Conservation (phyloP, 2,888 invertebrate genomes). For the Cryptocheilus praepositus region DNA sequence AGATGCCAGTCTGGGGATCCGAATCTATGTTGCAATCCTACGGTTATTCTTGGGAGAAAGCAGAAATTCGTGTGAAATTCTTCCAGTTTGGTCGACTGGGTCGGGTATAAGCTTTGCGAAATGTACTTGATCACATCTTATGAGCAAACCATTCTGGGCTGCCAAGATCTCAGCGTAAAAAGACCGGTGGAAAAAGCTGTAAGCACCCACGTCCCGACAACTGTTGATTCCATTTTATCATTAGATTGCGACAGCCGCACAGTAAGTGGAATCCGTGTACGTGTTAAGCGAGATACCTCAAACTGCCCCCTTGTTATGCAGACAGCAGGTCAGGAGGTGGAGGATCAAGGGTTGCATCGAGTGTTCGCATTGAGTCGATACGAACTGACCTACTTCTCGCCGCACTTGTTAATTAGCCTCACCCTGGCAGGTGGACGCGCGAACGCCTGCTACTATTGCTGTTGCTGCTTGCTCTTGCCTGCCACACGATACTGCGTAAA, state of each 20-base stretch:
- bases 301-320: slow-evolving; percentile 4
- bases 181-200: neutral
- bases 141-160: too few relatives aligned
- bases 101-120: too few relatives aligned
- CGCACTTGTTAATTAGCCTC: slow-evolving; percentile 48
- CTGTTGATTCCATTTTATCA: slow-evolving; percentile 20
- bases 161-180: too few relatives aligned
- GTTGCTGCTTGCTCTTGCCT: too few relatives aligned
- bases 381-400: slow-evolving; percentile 40
- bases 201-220: slow-evolving; percentile 17
- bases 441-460: slow-evolving; percentile 14
- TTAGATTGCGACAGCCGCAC: neutral
- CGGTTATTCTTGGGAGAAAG: too few relatives aligned
- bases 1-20: too few relatives aligned
- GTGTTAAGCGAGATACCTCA: neutral
- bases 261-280: neutral
- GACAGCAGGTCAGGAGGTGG: slow-evolving; percentile 16
- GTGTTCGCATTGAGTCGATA: slow-evolving; percentile 27
- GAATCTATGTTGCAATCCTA: too few relatives aligned
- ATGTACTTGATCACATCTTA: too few relatives aligned
- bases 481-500: too few relatives aligned
- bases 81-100: too few relatives aligned
- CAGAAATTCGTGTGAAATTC: too few relatives aligned
- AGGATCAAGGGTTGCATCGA: neutral
- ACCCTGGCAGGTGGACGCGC: slow-evolving; percentile 26